Percentiles rank a stretch among this genome's conserved stretches.
Evolutionary conservation across 2,113 vertebrate species (phyloP).

Genomic region (Gila orcuttii): DNA sequence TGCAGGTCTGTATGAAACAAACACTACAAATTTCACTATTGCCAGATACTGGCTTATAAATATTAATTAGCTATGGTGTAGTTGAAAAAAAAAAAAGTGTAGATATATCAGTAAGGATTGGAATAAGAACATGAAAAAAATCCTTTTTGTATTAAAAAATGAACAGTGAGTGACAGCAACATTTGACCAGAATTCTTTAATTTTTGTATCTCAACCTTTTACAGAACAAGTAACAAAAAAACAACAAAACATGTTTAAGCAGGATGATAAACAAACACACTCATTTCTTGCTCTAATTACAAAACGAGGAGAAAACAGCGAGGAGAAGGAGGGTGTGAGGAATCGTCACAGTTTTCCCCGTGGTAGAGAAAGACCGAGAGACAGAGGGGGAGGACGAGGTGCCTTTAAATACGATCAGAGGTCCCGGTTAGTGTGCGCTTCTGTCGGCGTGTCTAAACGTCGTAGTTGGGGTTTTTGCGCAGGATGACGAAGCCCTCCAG

Average conservation of each 20-base stretch:
- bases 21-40: too few species aligned
- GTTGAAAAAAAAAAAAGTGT: too few species aligned
- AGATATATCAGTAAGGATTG: too few species aligned
- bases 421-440: constrained; percentile 33
- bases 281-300: constrained; percentile 67
- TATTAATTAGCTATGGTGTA: background rate
- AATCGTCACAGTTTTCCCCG: constrained; percentile 17
- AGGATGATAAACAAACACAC: constrained; percentile 58
- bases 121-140: too few species aligned
- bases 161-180: background rate
- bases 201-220: constrained; percentile 71
- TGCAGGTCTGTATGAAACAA: background rate
- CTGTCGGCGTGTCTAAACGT: constrained; percentile 72
- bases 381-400: background rate
- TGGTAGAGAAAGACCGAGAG: background rate
- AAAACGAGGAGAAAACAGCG: constrained; percentile 51
- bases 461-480: constrained; percentile 96
- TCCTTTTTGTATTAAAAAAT: background rate
- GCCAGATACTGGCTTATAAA: background rate
- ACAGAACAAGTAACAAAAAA: constrained; percentile 76
- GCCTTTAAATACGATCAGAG: constrained; percentile 36
- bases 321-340: background rate
- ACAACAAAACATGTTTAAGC: constrained; percentile 53
- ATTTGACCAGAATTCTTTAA: constrained; percentile 59
- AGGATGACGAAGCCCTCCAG: constrained; percentile 97